Evolutionary conservation across 2,888 invertebrate genomes (phyloP).

Genomic region (Eucera pruinosa): DNA sequence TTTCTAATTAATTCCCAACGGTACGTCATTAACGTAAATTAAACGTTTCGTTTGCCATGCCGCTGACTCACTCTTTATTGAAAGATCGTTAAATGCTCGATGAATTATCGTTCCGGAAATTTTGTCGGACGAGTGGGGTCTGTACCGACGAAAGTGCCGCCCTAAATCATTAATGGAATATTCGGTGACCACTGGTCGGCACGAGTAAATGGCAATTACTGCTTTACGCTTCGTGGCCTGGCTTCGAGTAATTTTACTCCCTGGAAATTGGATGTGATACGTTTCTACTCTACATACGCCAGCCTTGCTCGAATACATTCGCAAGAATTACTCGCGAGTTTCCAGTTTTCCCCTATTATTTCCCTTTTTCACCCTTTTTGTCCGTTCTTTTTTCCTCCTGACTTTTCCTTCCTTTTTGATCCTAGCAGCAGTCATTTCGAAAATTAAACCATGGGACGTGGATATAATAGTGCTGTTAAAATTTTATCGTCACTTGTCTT

Average conservation of each 20-base stretch:
- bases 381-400: neutral
- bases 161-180: constrained; percentile 74
- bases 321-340: constrained; percentile 32
- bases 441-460: constrained; percentile 23
- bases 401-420: neutral
- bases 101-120: constrained; percentile 70
- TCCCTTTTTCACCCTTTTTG: neutral
- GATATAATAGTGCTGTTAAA: constrained; percentile 9
- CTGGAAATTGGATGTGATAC: constrained; percentile 67
- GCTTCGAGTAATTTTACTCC: constrained; percentile 72
- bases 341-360: neutral
- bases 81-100: constrained; percentile 72
- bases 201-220: constrained; percentile 72
- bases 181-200: constrained; percentile 70
- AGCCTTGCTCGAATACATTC: constrained; percentile 12
- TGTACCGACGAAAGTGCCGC: constrained; percentile 66
- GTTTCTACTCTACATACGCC: constrained; percentile 49
- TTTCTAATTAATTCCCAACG: constrained; percentile 65
- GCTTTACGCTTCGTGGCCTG: constrained; percentile 72
- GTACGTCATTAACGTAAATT: constrained; percentile 68
- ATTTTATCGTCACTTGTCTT: constrained; percentile 37
- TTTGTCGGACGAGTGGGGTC: constrained; percentile 64
- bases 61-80: constrained; percentile 69
- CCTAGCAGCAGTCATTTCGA: constrained; percentile 22
- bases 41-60: constrained; percentile 68